phyloP scores from a whole-genome alignment of 2,888 invertebrate genomes.

The Aricia artaxerxes region DNA sequence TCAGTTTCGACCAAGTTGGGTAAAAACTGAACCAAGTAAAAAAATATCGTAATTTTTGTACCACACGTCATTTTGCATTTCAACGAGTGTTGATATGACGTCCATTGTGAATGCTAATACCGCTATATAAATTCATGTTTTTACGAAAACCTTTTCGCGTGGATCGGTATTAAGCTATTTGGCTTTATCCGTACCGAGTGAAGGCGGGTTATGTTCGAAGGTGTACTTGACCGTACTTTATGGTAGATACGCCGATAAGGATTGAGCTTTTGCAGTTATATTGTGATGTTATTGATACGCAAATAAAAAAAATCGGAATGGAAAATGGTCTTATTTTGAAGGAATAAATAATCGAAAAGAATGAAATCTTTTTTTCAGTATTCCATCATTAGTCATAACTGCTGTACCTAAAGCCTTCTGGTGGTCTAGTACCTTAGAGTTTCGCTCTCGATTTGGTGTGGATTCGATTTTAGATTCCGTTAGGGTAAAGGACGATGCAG shows the following conservation, averaged over 20 bases:
- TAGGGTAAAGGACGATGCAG: too few species aligned
- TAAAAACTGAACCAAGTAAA: neutral
- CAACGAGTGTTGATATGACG: constrained; percentile 30
- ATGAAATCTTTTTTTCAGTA: too few species aligned
- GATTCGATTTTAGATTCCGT: too few species aligned
- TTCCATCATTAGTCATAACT: too few species aligned
- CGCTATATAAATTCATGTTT: constrained; percentile 28
- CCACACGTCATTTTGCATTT: constrained; percentile 32
- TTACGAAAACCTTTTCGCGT: constrained; percentile 24
- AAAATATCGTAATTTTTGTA: constrained; percentile 10
- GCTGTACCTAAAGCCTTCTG: too few species aligned
- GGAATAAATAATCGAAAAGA: too few species aligned
- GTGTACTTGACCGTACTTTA: constrained; percentile 19
- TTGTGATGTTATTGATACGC: neutral
- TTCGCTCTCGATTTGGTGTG: too few species aligned
- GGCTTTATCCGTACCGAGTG: neutral
- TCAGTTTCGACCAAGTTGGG: too few species aligned
- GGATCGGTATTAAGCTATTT: constrained; percentile 26
- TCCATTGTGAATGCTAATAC: constrained; percentile 32
- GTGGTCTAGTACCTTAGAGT: too few species aligned
- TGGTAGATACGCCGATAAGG: constrained; percentile 5
- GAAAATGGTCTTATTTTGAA: too few species aligned
- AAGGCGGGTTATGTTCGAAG: constrained; percentile 21
- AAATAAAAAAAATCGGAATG: too few species aligned
- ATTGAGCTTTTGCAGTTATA: neutral